phyloP scores from a whole-genome alignment of 2,113 vertebrate species.

The Brachirus orientalis region DNA sequence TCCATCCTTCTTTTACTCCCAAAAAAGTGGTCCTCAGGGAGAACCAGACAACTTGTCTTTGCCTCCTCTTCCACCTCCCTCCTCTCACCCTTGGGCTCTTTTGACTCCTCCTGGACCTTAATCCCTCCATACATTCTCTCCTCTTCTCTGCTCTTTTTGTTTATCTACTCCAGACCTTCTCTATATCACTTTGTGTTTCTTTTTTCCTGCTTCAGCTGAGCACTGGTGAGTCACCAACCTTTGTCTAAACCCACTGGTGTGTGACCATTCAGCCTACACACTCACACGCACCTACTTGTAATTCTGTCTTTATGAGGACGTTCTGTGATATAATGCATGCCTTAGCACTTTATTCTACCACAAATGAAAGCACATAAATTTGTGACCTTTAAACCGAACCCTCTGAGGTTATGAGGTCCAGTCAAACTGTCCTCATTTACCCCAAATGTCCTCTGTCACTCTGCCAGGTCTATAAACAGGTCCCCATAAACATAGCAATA shows the following conservation, averaged over 20 bases:
- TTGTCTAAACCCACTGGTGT: constrained; percentile 48
- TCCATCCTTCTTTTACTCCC: constrained; percentile 40
- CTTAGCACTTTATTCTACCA: neutral
- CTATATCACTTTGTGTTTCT: neutral
- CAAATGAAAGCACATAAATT: too few species aligned
- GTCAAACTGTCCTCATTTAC: too few species aligned
- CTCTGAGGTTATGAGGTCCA: too few species aligned
- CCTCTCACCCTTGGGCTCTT: constrained; percentile 15
- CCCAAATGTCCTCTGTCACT: too few species aligned
- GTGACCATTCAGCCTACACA: constrained; percentile 40
- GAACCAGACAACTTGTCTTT: constrained; percentile 11
- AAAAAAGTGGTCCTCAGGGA: constrained; percentile 34
- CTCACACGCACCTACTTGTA: constrained; percentile 17
- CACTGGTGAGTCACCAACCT: constrained; percentile 67
- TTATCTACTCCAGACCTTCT: neutral
- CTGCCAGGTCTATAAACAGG: too few species aligned
- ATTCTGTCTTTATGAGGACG: neutral
- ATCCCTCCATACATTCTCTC: constrained; percentile 8
- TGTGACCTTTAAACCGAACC: too few species aligned
- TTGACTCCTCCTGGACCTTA: constrained; percentile 23
- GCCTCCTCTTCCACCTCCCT: constrained; percentile 17
- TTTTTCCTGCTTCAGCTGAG: constrained; percentile 39
- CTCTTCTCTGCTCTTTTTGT: neutral
- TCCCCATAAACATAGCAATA: too few species aligned
- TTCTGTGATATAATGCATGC: neutral